Percentiles rank a stretch among this genome's conserved stretches.
These are phyloP conservation scores for Drosophila quasianomalipes DNA, from an alignment of 2,888 invertebrate species.

Conservation along the genomic window DNA sequence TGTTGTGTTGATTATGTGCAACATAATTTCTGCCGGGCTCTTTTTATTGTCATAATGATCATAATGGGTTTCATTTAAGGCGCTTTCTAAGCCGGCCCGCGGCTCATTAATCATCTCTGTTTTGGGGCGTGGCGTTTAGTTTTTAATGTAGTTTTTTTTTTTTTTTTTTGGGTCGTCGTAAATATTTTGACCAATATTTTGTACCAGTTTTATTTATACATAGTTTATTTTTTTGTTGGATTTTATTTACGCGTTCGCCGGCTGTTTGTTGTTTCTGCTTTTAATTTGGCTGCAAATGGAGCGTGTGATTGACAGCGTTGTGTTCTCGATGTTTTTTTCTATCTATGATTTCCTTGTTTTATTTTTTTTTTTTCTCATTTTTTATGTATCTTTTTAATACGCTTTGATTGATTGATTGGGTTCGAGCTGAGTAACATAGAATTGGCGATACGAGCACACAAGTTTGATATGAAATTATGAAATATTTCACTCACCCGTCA, in stretches of 20 bases:
- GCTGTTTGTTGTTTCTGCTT: conserved; percentile 66
- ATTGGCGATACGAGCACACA: conserved; percentile 51
- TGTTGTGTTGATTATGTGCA: conserved; percentile 63
- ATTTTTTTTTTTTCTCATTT: neutral
- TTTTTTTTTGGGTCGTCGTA: conserved; percentile 58
- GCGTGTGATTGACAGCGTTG: conserved; percentile 75
- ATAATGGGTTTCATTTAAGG: conserved; percentile 43
- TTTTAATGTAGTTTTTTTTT: conserved; percentile 4
- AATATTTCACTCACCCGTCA: conserved; percentile 41
- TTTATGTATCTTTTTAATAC: conserved; percentile 54
- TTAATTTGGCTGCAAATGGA: conserved; percentile 78
- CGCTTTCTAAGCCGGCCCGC: conserved; percentile 63
- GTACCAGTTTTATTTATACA: conserved; percentile 57
- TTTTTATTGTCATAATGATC: conserved; percentile 51
- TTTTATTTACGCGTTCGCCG: conserved; percentile 61
- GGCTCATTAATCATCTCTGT: conserved; percentile 64
- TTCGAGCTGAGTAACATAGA: conserved; percentile 50
- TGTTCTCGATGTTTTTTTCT: conserved; percentile 40
- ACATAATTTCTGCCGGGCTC: conserved; percentile 47
- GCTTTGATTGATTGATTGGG: conserved; percentile 71
- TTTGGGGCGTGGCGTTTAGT: conserved; percentile 41
- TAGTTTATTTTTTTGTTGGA: conserved; percentile 11
- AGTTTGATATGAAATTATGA: conserved; percentile 49
- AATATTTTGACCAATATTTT: conserved; percentile 80
- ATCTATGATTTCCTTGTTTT: conserved; percentile 25